Base-by-base conservation (phyloP, 1,140 invertebrate species). In the Sesamia nonagrioides region DNA sequence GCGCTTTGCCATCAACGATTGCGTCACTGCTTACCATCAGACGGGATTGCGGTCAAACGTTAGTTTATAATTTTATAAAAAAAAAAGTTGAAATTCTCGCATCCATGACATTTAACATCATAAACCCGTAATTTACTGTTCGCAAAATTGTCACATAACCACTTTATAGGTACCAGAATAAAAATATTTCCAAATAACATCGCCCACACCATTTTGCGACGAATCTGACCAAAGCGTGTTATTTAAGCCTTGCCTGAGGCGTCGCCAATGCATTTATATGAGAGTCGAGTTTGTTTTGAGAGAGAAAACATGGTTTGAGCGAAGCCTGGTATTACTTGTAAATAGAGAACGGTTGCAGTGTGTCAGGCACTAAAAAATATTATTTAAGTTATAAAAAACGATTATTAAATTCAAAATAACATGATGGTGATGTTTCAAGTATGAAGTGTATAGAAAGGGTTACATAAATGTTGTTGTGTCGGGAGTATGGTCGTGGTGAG, bases 221-320 rank as follows among this genome's bases (percentile, higher is more conserved):
- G 61, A 42, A 42, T 66, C 37, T 42, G 61, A 66, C 45, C 61
- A 66, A 66, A 66, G 61, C n/a, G 9, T 13, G 58, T 37, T 33
- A 66, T 21, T 21, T 66, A n/a, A 66, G 18, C 61, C 37, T 66
- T 3, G 37, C 61, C 17, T 42, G 37, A 21, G 40, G 60, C 15
- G 6, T 0, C 61, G n/a, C 35, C 37, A 61, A 61, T 61, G 58
- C 37, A n/a, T 61, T 61, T 61, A 61, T 37, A 61, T 37, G 27
- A n/a, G 33, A 61, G 2, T 37, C 58, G 58, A 27, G 21, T 21
- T 6, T 27, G 54, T 56, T 56, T 56, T 56, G 27, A 56, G 18
- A 56, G 18, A 21, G 18, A 56, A 56, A 48, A 48, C 45, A 56
- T 21, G 27, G 27, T 56, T 27, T 33, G 27, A 56, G 27, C 4